Conservation (phyloP, 1,140 invertebrate genomes). For the Pachyrhynchus sulphureomaculatus region DNA sequence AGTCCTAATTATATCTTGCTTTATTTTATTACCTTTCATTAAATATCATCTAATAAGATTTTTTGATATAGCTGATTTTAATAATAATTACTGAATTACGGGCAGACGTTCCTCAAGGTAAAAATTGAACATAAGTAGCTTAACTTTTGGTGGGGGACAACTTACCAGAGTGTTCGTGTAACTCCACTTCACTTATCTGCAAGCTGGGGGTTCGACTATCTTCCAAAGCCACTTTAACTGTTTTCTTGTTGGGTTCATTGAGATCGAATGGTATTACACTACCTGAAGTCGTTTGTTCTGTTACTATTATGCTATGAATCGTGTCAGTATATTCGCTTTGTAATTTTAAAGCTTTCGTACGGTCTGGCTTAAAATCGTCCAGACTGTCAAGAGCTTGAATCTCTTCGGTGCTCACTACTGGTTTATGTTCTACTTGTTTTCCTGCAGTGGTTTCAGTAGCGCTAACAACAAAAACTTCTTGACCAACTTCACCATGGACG, state of each 20-base stretch:
- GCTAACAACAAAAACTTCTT: constrained; percentile 49
- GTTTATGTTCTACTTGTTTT: constrained; percentile 48
- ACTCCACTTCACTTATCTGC: constrained; percentile 51
- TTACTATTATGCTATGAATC: constrained; percentile 55
- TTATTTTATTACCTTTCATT: too few relatives aligned
- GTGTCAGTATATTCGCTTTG: constrained; percentile 46
- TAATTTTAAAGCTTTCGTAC: constrained; percentile 51
- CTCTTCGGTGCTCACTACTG: constrained; percentile 46
- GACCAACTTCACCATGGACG: constrained; percentile 53
- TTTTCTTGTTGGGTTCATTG: constrained; percentile 39
- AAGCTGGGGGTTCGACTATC: constrained; percentile 43
- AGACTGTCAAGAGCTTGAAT: constrained; percentile 39
- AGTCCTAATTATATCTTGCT: too few relatives aligned
- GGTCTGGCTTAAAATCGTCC: constrained; percentile 40
- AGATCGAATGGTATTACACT: constrained; percentile 50
- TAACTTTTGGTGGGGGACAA: constrained; percentile 37
- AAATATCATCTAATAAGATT: too few relatives aligned
- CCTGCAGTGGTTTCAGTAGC: constrained; percentile 51
- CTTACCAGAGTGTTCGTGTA: constrained; percentile 58
- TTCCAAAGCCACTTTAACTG: constrained; percentile 40
- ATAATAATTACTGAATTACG: too few relatives aligned
- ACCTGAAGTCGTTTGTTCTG: constrained; percentile 53
- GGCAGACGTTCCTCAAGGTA: too few relatives aligned
- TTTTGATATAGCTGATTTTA: too few relatives aligned
- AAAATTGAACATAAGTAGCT: constrained; percentile 2